Evolutionary conservation across 2,113 vertebrate species (phyloP).

Genomic region (Galemys pyrenaicus): DNA sequence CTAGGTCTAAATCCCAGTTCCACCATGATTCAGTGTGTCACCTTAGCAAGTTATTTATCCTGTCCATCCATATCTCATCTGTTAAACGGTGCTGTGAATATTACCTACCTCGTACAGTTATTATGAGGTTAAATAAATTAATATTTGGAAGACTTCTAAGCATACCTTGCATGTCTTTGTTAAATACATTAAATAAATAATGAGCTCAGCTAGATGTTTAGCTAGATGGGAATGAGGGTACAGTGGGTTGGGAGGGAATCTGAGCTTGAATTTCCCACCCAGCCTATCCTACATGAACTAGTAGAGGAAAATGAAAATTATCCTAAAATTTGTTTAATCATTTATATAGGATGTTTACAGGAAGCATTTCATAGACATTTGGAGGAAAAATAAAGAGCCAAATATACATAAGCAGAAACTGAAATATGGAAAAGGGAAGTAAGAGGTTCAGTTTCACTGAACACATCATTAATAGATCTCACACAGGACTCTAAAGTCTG

Average conservation of each 20-base stretch:
- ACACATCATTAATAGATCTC: slow-evolving; percentile 47
- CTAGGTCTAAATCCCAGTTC: not conserved
- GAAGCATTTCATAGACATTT: slow-evolving; percentile 63
- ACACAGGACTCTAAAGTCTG: not conserved
- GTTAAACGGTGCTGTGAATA: not conserved
- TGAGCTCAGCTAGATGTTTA: not conserved
- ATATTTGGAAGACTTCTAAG: slow-evolving; percentile 3
- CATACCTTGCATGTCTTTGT: not conserved
- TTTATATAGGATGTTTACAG: slow-evolving; percentile 16
- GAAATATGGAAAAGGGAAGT: slow-evolving; percentile 57
- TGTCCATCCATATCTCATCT: not conserved
- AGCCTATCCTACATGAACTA: not conserved
- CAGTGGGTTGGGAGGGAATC: slow-evolving; percentile 11
- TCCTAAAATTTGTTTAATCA: slow-evolving; percentile 29
- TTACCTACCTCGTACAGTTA: not conserved
- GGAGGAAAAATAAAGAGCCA: slow-evolving; percentile 60
- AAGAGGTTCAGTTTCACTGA: slow-evolving; percentile 50
- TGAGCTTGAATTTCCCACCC: slow-evolving; percentile 40
- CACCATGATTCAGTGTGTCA: not conserved
- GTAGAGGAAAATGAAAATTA: slow-evolving; percentile 51
- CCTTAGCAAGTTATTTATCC: not conserved
- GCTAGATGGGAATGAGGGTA: no score
- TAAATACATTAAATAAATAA: slow-evolving; percentile 45
- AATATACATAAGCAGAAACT: slow-evolving; percentile 54
- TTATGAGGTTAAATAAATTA: not conserved